Base-by-base conservation (phyloP, 2,797 vertebrate genomes). In the Novumbra hubbsi region DNA sequence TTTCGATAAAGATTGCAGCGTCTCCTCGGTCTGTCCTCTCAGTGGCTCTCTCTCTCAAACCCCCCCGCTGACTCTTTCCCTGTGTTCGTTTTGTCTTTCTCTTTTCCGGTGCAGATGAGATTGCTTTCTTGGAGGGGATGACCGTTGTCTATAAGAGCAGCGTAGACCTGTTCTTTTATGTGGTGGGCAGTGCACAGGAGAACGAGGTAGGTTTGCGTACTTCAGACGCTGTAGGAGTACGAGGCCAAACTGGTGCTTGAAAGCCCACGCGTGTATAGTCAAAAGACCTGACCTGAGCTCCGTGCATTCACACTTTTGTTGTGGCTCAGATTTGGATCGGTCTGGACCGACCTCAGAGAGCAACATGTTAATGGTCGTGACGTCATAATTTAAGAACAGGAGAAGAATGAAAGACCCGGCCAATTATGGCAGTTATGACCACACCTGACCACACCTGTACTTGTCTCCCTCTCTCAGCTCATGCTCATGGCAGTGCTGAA, bases 71-170 rank as follows among this genome's bases (percentile, higher is more conserved):
- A 16, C 21, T 14, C 9, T 3, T 45, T 24, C 21, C 24, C 65
- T 60, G 52, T 38, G 9, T 48, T 30, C 65, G 21, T 32, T 7
- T 7, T 48, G 32, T 38, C 6, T 77, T 2, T 80, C 45, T 76
- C 30, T n/a, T 16, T 75, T 64, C 65, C 32, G 19, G 11, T 27
- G 48, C 45, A 98, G 96, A 96, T 87, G 96, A 97, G 88, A 94
- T 97, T 5, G 90, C 94, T 1, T 96, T 95, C 82, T 77, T 96
- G 63, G 95, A 95, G 74, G 96, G 96, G 30, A 90, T 96, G 93
- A 98, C 96, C 34, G 86, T 97, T 0, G 93, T 98, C 75, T 97
- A 96, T 84, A 96, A 96, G 86, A 94, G 91, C 93, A 97, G 94
- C 70, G 92, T 94, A 1, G 96, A 98, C 75, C 91, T 98, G 76